Percentiles rank a stretch among this genome's conserved stretches.
Conservation (phyloP, 1,140 invertebrate species). For the Pseudachorutes palmiensis region DNA sequence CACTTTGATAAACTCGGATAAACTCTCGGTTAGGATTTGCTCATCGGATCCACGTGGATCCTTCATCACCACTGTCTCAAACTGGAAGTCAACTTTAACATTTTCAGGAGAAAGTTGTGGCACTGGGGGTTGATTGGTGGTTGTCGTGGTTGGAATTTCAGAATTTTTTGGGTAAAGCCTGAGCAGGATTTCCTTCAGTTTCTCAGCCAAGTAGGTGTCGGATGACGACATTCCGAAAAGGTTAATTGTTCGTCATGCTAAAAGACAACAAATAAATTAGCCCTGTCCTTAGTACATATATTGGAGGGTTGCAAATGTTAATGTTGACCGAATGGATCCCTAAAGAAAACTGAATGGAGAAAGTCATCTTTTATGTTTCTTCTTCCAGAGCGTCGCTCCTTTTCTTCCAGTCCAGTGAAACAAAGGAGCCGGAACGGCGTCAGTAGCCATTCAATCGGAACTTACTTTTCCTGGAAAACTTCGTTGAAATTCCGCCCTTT, state of each 20-base stretch:
- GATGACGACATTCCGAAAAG: slow-evolving; percentile 4
- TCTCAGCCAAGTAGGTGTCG: slow-evolving; percentile 26
- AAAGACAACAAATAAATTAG: not conserved
- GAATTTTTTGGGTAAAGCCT: slow-evolving; percentile 16
- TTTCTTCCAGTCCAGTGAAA: not conserved
- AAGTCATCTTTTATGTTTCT: not conserved
- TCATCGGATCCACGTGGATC: too few relatives aligned
- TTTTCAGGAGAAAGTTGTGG: not conserved
- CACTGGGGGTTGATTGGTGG: not conserved
- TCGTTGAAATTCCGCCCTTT: too few relatives aligned
- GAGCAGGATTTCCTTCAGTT: slow-evolving; percentile 28
- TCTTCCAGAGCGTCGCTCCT: not conserved
- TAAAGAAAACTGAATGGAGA: not conserved
- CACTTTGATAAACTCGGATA: slow-evolving; percentile 34
- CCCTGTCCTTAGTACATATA: not conserved
- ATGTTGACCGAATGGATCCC: too few relatives aligned
- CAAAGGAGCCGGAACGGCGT: too few relatives aligned
- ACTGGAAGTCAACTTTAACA: not conserved
- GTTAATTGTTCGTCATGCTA: not conserved
- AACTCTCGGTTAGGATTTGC: slow-evolving; percentile 18
- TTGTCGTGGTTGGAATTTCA: not conserved
- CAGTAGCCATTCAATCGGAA: too few relatives aligned
- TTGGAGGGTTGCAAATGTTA: too few relatives aligned
- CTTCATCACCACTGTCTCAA: not conserved
- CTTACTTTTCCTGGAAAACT: too few relatives aligned